Evolutionary conservation across 1,140 invertebrate species (phyloP).

Genomic region (Eupeodes corollae): DNA sequence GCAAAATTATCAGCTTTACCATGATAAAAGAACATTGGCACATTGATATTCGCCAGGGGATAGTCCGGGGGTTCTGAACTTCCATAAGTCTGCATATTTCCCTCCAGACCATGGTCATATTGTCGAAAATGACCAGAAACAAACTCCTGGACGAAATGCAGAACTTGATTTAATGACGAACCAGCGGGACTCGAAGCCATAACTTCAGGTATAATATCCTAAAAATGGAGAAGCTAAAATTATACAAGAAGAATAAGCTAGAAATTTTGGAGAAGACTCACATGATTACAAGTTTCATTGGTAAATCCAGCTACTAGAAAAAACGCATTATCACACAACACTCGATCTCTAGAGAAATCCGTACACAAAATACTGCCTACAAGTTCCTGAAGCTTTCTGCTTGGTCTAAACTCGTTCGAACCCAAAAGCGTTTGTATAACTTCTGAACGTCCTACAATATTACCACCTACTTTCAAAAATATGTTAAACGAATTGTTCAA

Average conservation of each 20-base stretch:
- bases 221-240: constrained; percentile 1
- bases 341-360: too few species aligned
- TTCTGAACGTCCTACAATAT: constrained; percentile 4
- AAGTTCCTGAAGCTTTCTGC: too few species aligned
- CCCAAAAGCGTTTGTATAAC: too few species aligned
- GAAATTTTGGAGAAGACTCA: too few species aligned
- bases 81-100: constrained; percentile 40
- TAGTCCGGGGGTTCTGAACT: constrained; percentile 42
- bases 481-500: constrained; percentile 40
- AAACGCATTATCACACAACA: too few species aligned
- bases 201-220: constrained; percentile 37
- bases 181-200: constrained; percentile 41
- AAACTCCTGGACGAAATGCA: constrained; percentile 41
- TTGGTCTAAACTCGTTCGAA: too few species aligned
- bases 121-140: constrained; percentile 24
- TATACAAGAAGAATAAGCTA: too few species aligned
- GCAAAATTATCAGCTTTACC: constrained; percentile 52
- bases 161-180: constrained; percentile 39
- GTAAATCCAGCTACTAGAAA: too few species aligned
- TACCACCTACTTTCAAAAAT: constrained; percentile 32
- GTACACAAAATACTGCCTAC: too few species aligned
- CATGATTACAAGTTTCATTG: constrained; percentile 41
- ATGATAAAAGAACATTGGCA: constrained; percentile 52
- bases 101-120: constrained; percentile 36
- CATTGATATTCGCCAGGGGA: constrained; percentile 44